Base-by-base conservation (phyloP, 35 echinoderm and acorn worm species). In the Lytechinus pictus region DNA sequence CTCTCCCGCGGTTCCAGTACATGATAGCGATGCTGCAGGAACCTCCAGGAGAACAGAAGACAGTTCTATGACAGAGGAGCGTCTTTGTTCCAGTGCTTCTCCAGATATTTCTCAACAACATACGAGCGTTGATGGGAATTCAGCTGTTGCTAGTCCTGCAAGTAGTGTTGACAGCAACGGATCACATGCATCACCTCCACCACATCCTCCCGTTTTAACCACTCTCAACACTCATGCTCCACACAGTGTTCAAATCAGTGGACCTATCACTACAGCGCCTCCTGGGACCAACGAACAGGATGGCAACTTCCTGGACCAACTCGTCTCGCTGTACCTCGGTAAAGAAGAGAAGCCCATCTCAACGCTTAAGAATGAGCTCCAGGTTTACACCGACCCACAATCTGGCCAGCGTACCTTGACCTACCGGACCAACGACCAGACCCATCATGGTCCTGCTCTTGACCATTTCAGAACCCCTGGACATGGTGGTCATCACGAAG, bases 321-420 rank as follows among this genome's bases (percentile, higher is more conserved):
- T 99, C 6, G 98, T 99, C 21, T 98, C 97, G 28, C 97, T 99
- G 98, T 99, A 99, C 89, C 97, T 99, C 24, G 95, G 96, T 86
- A 99, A 97, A 54, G 97, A 97, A 21, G 98, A 99, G 54, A 98
- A 98, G 61, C 96, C 96, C 27, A 97, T 99, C 27, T 98, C 97
- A 3, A 97, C 97, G 14, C 87, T 99, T 13, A 99, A 99, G 92
- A 97, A 96, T 61, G 98, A 99, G 95, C 96, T 99, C 60, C 96
- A 98, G 57, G 98, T 99, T 0, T 99, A 99, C 91, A 99, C 98
- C 7, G 97, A 98, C 27, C 96, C 95, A 79, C 93, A 96, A 52
- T 71, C 94, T 27, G 89, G 92, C 54, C 29, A 94, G n/a, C 87
- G 94, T 13, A 28, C 95, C 52, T 94, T 94, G 86, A n/a, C 91